A percentile compares a stretch with the other conserved stretches of the same genome.
phyloP scores from a whole-genome alignment of 2,888 invertebrate genomes.

The Eudasyphora cyanicolor region DNA sequence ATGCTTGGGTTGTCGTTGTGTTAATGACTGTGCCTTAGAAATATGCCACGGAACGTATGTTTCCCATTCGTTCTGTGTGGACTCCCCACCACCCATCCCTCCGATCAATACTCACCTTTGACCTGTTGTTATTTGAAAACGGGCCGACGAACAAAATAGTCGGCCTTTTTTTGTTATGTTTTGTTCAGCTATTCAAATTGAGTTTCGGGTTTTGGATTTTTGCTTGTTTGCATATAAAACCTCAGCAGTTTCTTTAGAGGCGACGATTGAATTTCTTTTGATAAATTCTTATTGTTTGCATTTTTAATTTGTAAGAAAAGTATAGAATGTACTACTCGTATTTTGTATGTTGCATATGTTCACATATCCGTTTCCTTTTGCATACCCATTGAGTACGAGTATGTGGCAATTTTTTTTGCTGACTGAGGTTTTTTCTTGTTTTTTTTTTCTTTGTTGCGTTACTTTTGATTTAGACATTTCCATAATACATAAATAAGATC shows the following conservation, averaged over 20 bases:
- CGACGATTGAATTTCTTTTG: constrained; percentile 45
- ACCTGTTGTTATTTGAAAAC: constrained; percentile 55
- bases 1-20: constrained; percentile 42
- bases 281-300: neutral
- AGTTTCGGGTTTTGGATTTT: constrained; percentile 20
- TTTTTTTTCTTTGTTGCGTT: neutral
- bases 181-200: neutral
- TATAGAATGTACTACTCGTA: neutral
- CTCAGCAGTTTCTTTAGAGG: constrained; percentile 48
- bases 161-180: too few relatives aligned
- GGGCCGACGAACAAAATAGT: too few relatives aligned
- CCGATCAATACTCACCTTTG: constrained; percentile 65
- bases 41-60: constrained; percentile 11
- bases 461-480: neutral
- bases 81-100: constrained; percentile 47
- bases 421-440: too few relatives aligned
- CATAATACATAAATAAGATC: neutral
- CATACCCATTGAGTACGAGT: neutral
- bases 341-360: too few relatives aligned
- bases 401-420: neutral
- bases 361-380: too few relatives aligned
- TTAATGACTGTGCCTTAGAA: constrained; percentile 57
- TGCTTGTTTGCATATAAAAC: constrained; percentile 60
- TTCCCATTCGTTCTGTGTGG: neutral
- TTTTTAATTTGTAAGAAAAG: neutral